Evolutionary conservation across 2,888 invertebrate species (phyloP), one percentile per base, ranked within the genome.

Genomic region (Stenodera caucasica): DNA sequence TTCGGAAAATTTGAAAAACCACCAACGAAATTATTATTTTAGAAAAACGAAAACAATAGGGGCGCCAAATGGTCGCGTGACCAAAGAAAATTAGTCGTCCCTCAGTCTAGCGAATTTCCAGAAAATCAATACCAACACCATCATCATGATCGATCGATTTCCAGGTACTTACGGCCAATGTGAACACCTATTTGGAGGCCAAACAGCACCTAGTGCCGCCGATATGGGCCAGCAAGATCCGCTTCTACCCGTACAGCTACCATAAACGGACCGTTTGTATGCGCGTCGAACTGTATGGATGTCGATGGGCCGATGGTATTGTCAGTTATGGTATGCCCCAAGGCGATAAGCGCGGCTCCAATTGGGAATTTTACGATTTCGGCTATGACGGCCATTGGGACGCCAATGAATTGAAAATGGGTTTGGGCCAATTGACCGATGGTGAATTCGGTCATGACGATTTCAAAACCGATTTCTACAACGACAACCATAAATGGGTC

Each of bases 261-360:
- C 90, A 91, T 75, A 86, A 88, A 9, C 85, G 94, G 63, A 95
- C 94, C 0, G 92, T 95, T 55, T 96, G 96, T 82, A 91, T 96
- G 91, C 82, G 96, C 64, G 91, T 95, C 33, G 96, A 96, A 78
- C 79, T 96, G 32, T 94, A 94, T 78, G 96, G 96, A 23, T 96
- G 96, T 78, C 83, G 84, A 53, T 94, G 92, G 90, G 89, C 87
- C 76, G 95, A 91, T 75, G 92, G 92, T 18, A 86, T 95, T 54
- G 85, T 93, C 30, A 88, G 91, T 58, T 96, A 96, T 81, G 86
- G 90, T 45, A 92, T 94, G 89, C 91, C 92, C 15, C 92, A 93
- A 78, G 95, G 95, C 9, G 91, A 93, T 81, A 88, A 89, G 75
- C 84, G 92, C 30, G 91, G 91, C 64, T 86, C 89, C 66, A 90